phyloP scores from a whole-genome alignment of 2,797 vertebrate genomes.

The Thaleichthys pacificus region DNA sequence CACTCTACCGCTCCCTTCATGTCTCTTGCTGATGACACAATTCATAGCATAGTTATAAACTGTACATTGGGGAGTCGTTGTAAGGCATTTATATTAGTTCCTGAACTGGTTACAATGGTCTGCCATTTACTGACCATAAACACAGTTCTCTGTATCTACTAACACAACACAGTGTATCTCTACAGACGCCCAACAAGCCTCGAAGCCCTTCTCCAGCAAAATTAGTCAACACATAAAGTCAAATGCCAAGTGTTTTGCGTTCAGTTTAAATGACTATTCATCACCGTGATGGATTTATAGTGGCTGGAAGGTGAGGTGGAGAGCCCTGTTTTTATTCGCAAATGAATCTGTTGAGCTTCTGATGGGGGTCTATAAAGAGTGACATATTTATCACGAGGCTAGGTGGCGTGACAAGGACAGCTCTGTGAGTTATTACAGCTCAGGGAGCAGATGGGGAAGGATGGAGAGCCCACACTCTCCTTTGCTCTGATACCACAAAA shows the following conservation, averaged over 20 bases:
- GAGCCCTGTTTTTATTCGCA: conserved; percentile 76
- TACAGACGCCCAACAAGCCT: not conserved
- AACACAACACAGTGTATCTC: not conserved
- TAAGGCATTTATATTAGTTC: not conserved
- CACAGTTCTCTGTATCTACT: not conserved
- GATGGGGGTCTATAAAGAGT: conserved; percentile 72
- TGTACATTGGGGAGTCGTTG: not conserved
- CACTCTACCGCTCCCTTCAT: too few relatives aligned
- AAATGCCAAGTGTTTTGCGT: conserved; percentile 68
- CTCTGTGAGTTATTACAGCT: conserved; percentile 69
- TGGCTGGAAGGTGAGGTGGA: conserved; percentile 32
- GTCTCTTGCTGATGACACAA: too few relatives aligned
- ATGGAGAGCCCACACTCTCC: conserved; percentile 43
- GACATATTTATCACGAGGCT: conserved; percentile 76
- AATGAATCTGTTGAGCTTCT: conserved; percentile 73
- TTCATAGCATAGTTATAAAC: too few relatives aligned
- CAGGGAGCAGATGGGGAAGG: conserved; percentile 41
- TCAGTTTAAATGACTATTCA: conserved; percentile 74
- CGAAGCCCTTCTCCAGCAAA: conserved; percentile 49
- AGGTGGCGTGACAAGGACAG: conserved; percentile 76
- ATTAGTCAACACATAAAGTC: conserved; percentile 69
- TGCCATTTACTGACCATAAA: not conserved
- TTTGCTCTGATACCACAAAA: not conserved
- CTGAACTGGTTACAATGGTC: not conserved
- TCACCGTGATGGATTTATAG: conserved; percentile 74